phyloP scores from a whole-genome alignment of 2,888 invertebrate species.

The Microplitis manilae region DNA sequence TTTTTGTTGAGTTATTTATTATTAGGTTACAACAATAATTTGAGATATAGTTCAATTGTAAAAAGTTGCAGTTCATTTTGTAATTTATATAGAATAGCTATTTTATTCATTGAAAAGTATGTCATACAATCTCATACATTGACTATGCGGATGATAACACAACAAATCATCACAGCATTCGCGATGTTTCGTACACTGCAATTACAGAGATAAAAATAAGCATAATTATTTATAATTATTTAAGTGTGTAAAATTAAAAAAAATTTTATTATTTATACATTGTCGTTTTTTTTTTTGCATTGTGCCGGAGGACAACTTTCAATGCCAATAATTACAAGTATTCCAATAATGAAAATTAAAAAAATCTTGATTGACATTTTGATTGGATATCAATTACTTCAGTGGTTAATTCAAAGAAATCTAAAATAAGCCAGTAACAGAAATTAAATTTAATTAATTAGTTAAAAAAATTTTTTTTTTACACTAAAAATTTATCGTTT shows the following conservation, averaged over 20 bases:
- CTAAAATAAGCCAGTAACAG: not conserved
- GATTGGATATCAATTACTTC: not conserved
- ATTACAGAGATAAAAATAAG: not conserved
- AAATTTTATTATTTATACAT: not conserved
- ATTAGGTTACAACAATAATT: no score
- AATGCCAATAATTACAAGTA: not conserved
- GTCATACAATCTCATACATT: no score
- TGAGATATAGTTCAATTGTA: no score
- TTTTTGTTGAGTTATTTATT: no score
- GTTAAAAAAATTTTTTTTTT: no score
- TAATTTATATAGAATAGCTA: no score
- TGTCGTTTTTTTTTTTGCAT: not conserved
- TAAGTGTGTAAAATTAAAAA: not conserved
- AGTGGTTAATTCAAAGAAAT: no score
- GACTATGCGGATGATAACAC: not conserved
- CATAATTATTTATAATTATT: not conserved
- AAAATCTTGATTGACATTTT: not conserved
- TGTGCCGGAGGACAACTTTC: not conserved
- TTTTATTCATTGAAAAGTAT: no score
- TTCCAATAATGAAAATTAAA: not conserved
- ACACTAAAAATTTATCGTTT: no score
- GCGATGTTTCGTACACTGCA: not conserved
- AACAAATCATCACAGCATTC: not conserved
- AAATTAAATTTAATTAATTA: not conserved
- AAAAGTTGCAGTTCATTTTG: no score